Evolutionary conservation across 2,888 invertebrate genomes (phyloP), one percentile per base, ranked within the genome.

Genomic region (Latrodectus hesperus): DNA sequence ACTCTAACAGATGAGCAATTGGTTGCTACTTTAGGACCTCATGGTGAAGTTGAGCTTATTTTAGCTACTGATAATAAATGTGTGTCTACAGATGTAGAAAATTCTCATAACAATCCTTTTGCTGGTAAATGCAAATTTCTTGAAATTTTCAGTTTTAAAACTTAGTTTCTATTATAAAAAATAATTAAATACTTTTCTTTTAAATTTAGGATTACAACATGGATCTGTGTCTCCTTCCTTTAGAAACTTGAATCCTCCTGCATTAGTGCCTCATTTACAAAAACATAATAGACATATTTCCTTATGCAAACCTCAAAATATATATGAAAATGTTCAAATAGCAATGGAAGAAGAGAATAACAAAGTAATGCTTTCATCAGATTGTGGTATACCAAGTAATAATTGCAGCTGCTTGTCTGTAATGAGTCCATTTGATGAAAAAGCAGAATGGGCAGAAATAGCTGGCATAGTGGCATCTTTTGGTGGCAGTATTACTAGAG

Each of bases 401-500:
- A 82, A 79, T 38, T 83, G 88, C 65, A 83, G 72, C 22, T 84
- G 88, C 53, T 83, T 88, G 65, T 88, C 89, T 55, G 88, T 88
- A 8, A 86, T 97, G 90, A 97, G 96, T 92, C 97, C 97, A 4
- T 97, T 97, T 92, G 97, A 98, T 93, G 97, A 98, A 92, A 95
- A 96, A 93, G 97, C 97, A 93, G 98, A 98, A 93, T 98, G 98
- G 97, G 97, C 97, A 49, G 97, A 98, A 93, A 98, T 98, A 91
- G 96, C 97, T 74, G 97, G 98, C 93, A 98, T 98, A 91, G 96
- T 98, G 95, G 97, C 97, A 70, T 96, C 97, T 1, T 97, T 98
- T 91, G 97, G 98, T 88, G 96, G 91, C 67, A 91, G 91, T 79
- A 91, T 92, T 78, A 78, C 91, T 9, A 89, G 92, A 77, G 92